Evolutionary conservation across 2,113 vertebrate genomes (phyloP).

Genomic region (Mormyrus iriodes): DNA sequence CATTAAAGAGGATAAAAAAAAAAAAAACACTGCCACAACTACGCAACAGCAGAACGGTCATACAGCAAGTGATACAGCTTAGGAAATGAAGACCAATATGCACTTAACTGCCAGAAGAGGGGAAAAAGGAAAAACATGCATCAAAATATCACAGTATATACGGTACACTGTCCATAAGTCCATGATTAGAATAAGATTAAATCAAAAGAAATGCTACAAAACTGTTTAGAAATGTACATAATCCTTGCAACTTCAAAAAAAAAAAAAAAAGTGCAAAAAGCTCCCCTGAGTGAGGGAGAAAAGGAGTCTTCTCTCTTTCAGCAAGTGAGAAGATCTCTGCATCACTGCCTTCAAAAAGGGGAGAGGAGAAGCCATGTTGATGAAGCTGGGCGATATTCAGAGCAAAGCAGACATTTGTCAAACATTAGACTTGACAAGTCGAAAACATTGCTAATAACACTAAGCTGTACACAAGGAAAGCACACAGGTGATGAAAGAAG

Average conservation of each 20-base stretch:
- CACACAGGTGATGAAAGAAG: neutral
- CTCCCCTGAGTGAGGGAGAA: neutral
- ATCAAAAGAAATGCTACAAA: neutral
- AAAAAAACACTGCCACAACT: conserved; percentile 31
- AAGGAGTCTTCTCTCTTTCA: neutral
- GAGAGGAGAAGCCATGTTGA: neutral
- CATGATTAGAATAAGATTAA: neutral
- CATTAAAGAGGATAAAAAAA: conserved; percentile 36
- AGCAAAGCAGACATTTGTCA: neutral
- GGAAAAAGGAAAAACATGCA: neutral
- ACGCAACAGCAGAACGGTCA: conserved; percentile 50
- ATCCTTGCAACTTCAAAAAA: neutral
- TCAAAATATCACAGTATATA: neutral
- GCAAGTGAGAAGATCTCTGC: neutral
- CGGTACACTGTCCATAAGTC: neutral
- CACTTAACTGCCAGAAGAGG: neutral
- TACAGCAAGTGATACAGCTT: conserved; percentile 27
- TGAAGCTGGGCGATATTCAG: neutral
- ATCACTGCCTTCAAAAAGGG: neutral
- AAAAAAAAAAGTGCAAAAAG: neutral
- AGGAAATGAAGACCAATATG: conserved; percentile 29
- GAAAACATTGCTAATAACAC: neutral
- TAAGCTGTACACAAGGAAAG: neutral
- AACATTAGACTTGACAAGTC: neutral
- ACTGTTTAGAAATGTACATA: neutral